Evolutionary conservation across 1,140 invertebrate species (phyloP).

Genomic region (Cyrtorhinus lividipennis): DNA sequence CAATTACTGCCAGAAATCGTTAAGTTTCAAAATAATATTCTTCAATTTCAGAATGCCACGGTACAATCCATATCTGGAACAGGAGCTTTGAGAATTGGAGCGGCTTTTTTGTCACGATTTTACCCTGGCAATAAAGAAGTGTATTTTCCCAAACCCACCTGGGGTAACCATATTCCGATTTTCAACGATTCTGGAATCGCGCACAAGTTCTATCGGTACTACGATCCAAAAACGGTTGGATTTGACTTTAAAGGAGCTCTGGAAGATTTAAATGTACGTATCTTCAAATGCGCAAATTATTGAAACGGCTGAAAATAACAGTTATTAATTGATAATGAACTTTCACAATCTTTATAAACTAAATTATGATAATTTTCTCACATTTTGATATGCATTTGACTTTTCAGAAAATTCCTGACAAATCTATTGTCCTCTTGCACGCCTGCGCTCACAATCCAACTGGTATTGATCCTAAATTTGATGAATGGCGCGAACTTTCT

Average conservation of each 20-base stretch:
- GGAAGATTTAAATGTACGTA: constrained; percentile 82
- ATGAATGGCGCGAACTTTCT: constrained; percentile 79
- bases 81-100: constrained; percentile 85
- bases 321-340: too few species aligned
- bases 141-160: constrained; percentile 88
- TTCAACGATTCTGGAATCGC: constrained; percentile 79
- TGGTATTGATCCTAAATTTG: constrained; percentile 82
- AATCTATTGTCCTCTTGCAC: constrained; percentile 84
- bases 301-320: too few species aligned
- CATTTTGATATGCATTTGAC: too few species aligned
- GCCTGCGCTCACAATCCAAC: constrained; percentile 99
- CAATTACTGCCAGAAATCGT: too few species aligned
- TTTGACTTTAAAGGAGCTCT: constrained; percentile 85
- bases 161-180: constrained; percentile 95
- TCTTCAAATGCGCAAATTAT: too few species aligned
- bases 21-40: too few species aligned
- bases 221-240: constrained; percentile 87
- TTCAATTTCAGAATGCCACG: constrained; percentile 58
- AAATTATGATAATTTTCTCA: too few species aligned
- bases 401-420: constrained; percentile 80
- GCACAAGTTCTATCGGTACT: constrained; percentile 89
- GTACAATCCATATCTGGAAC: constrained; percentile 92
- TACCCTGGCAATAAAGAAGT: constrained; percentile 73
- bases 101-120: constrained; percentile 75
- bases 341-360: too few species aligned